Evolutionary conservation across 1,140 invertebrate genomes (phyloP).

Genomic region (Mycetomoellerius zeteki): DNA sequence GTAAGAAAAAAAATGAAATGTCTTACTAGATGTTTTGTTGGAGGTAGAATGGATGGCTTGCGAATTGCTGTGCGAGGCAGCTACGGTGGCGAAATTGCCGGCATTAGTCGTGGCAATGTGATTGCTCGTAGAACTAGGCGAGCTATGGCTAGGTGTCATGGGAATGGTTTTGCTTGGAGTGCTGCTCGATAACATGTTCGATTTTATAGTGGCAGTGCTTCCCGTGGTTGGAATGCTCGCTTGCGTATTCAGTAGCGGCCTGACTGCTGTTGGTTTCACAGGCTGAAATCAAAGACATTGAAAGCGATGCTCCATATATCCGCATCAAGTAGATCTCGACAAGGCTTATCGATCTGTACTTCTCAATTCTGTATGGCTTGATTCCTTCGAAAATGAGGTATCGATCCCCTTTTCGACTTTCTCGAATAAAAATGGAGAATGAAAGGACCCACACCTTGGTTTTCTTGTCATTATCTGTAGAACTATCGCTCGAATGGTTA

Average conservation of each 20-base stretch:
- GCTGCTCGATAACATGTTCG: conserved; percentile 86
- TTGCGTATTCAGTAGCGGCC: conserved; percentile 89
- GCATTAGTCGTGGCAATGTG: conserved; percentile 86
- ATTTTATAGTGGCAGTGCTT: conserved; percentile 86
- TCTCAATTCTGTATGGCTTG: background rate
- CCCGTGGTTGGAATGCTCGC: conserved; percentile 88
- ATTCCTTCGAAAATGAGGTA: background rate
- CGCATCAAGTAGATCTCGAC: background rate
- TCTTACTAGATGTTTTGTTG: conserved; percentile 86
- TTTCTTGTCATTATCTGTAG: conserved; percentile 91
- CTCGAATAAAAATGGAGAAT: background rate
- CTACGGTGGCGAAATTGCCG: conserved; percentile 90
- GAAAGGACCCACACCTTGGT: conserved; percentile 88
- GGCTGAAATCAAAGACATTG: conserved; percentile 85
- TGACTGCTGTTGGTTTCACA: conserved; percentile 92
- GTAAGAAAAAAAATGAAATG: background rate
- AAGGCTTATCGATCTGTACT: background rate
- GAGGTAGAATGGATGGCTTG: conserved; percentile 86
- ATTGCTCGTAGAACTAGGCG: conserved; percentile 88
- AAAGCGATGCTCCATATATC: background rate
- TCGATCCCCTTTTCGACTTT: conserved; percentile 1
- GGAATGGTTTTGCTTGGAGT: conserved; percentile 88
- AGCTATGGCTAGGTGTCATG: conserved; percentile 88
- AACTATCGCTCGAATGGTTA: conserved; percentile 93
- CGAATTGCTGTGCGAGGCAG: conserved; percentile 87